These are phyloP conservation scores for Eidolon dupreanum DNA, from an alignment of 2,797 vertebrate species.

Conservation along the genomic window DNA sequence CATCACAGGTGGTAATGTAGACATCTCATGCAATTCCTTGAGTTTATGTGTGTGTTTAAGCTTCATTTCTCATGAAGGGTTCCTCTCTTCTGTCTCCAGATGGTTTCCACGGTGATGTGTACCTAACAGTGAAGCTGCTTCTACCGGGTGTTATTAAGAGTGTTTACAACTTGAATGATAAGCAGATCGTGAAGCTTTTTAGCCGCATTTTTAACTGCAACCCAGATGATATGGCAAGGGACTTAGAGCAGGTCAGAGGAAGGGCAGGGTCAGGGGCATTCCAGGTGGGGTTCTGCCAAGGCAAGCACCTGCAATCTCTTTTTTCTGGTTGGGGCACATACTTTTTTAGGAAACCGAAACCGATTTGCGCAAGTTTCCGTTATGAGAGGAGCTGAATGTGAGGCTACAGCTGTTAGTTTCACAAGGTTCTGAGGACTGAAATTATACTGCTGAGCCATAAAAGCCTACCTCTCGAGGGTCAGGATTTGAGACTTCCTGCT, in stretches of 20 bases:
- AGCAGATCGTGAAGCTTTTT: constrained; percentile 99
- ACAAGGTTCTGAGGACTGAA: background rate
- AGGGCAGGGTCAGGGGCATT: background rate
- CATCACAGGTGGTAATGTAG: background rate
- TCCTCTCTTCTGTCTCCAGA: constrained; percentile 82
- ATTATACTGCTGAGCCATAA: background rate
- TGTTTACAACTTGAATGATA: constrained; percentile 99
- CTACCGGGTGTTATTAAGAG: constrained; percentile 97
- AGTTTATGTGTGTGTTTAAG: constrained; percentile 29
- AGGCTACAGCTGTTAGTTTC: constrained; percentile 3
- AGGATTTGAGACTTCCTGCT: background rate
- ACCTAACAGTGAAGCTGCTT: constrained; percentile 96
- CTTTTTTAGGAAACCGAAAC: constrained; percentile 24
- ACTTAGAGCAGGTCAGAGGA: constrained; percentile 94
- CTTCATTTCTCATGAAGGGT: constrained; percentile 24
- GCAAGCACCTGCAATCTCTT: background rate
- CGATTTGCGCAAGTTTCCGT: background rate
- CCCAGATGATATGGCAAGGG: constrained; percentile 96
- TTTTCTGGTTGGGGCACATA: background rate
- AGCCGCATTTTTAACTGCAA: constrained; percentile 95
- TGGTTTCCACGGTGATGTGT: constrained; percentile 96
- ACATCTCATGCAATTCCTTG: background rate
- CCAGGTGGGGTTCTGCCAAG: background rate
- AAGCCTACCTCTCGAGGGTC: background rate
- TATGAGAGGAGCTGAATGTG: background rate